A percentile compares a stretch with the other conserved stretches of the same genome.
These are phyloP conservation scores for Eubasilissa regina DNA, from an alignment of 1,140 invertebrate genomes.

Conservation along the genomic window DNA sequence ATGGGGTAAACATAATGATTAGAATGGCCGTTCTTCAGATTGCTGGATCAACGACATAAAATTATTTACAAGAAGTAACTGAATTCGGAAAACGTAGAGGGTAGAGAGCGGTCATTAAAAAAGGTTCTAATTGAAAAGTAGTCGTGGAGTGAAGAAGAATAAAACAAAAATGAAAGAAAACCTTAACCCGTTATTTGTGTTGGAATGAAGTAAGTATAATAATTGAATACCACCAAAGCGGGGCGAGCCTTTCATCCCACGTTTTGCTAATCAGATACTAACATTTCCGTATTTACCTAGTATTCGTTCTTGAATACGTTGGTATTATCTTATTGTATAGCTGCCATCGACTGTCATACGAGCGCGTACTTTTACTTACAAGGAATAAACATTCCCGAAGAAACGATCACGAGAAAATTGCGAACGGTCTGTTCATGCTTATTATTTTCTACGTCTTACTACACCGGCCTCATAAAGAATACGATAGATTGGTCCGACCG, in stretches of 20 bases:
- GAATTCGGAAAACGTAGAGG: too few species aligned
- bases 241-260: constrained; percentile 42
- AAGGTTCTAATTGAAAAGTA: too few species aligned
- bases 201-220: too few species aligned
- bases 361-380: constrained; percentile 34
- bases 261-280: constrained; percentile 37
- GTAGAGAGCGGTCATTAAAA: too few species aligned
- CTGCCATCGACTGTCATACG: constrained; percentile 40
- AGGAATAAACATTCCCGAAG: constrained; percentile 45
- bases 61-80: too few species aligned
- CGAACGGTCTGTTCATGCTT: constrained; percentile 30
- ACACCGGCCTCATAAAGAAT: constrained; percentile 41
- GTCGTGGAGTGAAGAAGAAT: too few species aligned
- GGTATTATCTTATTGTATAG: constrained; percentile 31
- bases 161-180: too few species aligned
- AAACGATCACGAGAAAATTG: constrained; percentile 48
- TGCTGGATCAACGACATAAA: too few species aligned
- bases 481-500: constrained; percentile 16
- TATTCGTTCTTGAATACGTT: neutral
- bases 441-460: constrained; percentile 42
- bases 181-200: too few species aligned
- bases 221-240: constrained; percentile 16
- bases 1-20: too few species aligned
- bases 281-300: constrained; percentile 28
- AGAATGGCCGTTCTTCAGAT: too few species aligned